These are phyloP conservation scores for Aurelia sp. DNA, from an alignment of 30 jellyfish, hydroid and myxozoan species.

Conservation along the genomic window DNA sequence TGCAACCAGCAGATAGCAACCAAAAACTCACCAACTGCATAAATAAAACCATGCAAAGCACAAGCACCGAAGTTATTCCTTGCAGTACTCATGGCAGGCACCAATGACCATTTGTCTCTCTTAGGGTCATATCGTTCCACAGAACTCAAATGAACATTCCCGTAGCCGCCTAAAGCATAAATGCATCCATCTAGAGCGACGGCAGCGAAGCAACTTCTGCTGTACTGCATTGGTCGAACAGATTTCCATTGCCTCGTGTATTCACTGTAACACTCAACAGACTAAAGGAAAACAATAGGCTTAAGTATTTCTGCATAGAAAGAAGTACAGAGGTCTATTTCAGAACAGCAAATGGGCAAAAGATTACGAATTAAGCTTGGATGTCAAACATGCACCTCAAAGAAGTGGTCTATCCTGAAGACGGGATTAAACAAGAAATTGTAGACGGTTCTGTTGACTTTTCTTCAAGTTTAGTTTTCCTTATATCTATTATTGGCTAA, in stretches of 20 bases:
- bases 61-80: constrained; percentile 96
- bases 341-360: too few species aligned
- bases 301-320: too few species aligned
- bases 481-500: too few species aligned
- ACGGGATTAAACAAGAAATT: too few species aligned
- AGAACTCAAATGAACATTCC: constrained; percentile 79
- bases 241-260: constrained; percentile 67
- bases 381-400: too few species aligned
- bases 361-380: too few species aligned
- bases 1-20: too few species aligned
- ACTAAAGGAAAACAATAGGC: constrained; percentile 35
- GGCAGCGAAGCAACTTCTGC: constrained; percentile 93
- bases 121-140: constrained; percentile 90
- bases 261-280: constrained; percentile 89
- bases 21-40: constrained; percentile 90
- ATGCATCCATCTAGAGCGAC: constrained; percentile 89
- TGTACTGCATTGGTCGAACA: constrained; percentile 81
- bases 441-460: too few species aligned
- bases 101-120: constrained; percentile 85
- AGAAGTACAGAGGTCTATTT: too few species aligned
- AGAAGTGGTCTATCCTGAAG: too few species aligned
- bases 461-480: too few species aligned
- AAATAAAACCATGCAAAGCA: constrained; percentile 88
- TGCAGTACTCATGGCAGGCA: constrained; percentile 98
- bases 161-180: constrained; percentile 92